Evolutionary conservation across 2,888 invertebrate genomes (phyloP), one percentile per base, ranked within the genome.

Genomic region (Folsomia candida): DNA sequence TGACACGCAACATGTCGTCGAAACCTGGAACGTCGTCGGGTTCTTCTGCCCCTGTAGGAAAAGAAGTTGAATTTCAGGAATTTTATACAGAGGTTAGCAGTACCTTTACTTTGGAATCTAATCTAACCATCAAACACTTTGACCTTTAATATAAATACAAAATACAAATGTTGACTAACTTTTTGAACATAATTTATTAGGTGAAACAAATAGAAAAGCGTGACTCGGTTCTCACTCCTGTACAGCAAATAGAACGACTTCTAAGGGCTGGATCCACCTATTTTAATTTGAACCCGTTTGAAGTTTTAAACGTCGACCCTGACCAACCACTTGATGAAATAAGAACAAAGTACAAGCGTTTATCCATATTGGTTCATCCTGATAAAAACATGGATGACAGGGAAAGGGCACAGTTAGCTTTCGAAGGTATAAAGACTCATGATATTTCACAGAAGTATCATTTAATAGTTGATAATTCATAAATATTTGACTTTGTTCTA

Each of bases 201-300:
- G 96, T 99, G 68, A 99, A 99, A 87, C 92, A 95, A 87, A 97
- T 98, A 76, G 99, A 99, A 85, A 93, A 96, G 85, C 87, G 95
- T 80, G 99, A 99, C 85, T 93, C 98, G 3, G 94, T 95, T 63
- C 86, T 99, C 82, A 99, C 98, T 57, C 92, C 97, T 26, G 91
- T 91, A 83, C 97, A 97, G 86, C 99, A 99, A 87, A 94, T 99
- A 80, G 96, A 97, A 78, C 88, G 99, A 81, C 87, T 99, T 73
- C 87, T 97, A 70, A 88, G 98, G 80, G 96, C 98, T 72, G 99
- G 99, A 27, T 94, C 97, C 0, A 97, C 98, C 14, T 99, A 99
- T 85, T 94, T 98, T 84, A 99, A 99, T 86, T 87, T 99, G 78
- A 99, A 99, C 85, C 98, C 98, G 1, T 94, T 91, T 83, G 93